Conservation (phyloP, 2,797 vertebrate genomes). For the Scyliorhinus canicula region DNA sequence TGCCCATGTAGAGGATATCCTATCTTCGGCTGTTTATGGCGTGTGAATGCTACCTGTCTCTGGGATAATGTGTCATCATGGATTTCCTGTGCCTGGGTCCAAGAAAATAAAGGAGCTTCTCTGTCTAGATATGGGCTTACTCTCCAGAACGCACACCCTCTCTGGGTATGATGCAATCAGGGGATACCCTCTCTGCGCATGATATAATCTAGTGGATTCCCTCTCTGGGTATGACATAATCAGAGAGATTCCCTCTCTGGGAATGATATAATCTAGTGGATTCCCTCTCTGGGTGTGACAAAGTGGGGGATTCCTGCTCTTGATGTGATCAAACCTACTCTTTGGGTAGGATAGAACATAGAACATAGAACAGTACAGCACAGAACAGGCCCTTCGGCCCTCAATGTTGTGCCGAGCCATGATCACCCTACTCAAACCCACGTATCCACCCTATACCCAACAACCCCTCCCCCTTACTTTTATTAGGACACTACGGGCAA, state of each 20-base stretch:
- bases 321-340: neutral
- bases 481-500: too few relatives aligned
- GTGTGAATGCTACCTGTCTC: neutral
- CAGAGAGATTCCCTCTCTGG: neutral
- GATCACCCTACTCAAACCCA: too few relatives aligned
- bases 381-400: too few relatives aligned
- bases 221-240: neutral
- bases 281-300: neutral
- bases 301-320: neutral
- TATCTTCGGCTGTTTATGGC: neutral
- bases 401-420: too few relatives aligned
- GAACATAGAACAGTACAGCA: too few relatives aligned
- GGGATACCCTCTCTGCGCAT: neutral
- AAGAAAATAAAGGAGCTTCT: neutral
- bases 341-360: too few relatives aligned
- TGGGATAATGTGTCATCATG: neutral
- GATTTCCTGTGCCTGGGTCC: neutral
- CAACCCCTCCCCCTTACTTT: too few relatives aligned
- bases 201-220: neutral
- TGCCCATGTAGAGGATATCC: neutral
- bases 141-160: too few relatives aligned
- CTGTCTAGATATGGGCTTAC: neutral
- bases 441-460: too few relatives aligned
- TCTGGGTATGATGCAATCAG: neutral
- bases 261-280: neutral